Evolutionary conservation across 1,140 invertebrate genomes (phyloP).

Genomic region (Tribolium castaneum): DNA sequence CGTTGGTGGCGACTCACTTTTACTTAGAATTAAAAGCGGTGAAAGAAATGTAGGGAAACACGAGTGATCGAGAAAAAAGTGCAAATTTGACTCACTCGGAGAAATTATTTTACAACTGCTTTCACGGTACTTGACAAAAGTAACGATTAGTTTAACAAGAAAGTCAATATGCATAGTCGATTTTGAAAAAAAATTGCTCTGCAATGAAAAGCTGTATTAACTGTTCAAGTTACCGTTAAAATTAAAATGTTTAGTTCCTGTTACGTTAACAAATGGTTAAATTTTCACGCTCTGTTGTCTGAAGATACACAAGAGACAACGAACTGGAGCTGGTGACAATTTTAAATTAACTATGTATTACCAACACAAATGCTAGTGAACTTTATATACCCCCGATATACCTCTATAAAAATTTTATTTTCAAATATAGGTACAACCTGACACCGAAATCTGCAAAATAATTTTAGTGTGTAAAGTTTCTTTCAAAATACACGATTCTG

Average conservation of each 20-base stretch:
- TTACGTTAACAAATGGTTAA: conserved; percentile 4
- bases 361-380: not conserved
- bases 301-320: not conserved
- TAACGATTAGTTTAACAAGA: not conserved
- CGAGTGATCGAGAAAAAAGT: no score
- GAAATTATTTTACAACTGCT: no score
- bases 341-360: not conserved
- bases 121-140: no score
- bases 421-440: no score
- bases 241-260: conserved; percentile 37
- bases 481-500: no score
- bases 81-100: no score
- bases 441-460: no score
- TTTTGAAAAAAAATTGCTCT: not conserved
- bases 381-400: not conserved
- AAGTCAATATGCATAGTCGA: not conserved
- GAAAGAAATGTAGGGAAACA: not conserved
- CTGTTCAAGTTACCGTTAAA: conserved; percentile 39
- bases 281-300: conserved; percentile 19
- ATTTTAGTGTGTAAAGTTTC: no score
- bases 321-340: not conserved
- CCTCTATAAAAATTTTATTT: no score
- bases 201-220: conserved; percentile 1
- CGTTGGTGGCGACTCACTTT: not conserved
- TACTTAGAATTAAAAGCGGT: not conserved